Evolutionary conservation across 2,797 vertebrate species (phyloP), one percentile per base, ranked within the genome.

Genomic region (Leucoraja ocellata): DNA sequence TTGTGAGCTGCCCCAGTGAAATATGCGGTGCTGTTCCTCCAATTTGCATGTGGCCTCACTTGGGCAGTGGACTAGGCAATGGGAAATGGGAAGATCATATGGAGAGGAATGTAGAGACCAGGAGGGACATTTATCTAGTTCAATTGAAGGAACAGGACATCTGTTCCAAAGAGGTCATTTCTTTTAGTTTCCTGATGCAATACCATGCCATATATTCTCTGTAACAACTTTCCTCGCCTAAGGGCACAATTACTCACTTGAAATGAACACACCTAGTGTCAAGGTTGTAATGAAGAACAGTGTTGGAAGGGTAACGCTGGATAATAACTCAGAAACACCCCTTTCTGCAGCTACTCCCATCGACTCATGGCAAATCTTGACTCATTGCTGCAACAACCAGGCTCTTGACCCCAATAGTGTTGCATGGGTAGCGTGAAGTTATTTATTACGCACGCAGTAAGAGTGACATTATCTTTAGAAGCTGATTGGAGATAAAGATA

Each of bases 401-500:
- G 0, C 5, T 32, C 65, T 39, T 7, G 0, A 18, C 28, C 28
- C 18, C 8, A 73, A 73, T 23, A 7, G 1, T 32, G 1, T 23
- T 73, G 21, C 13, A 10, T 4, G 8, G 8, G n/a, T 46, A 11
- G 32, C 1, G 88, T 32, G 65, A 65, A 71, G 39, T 3, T 1
- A 88, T 28, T 11, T 91, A 71, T 91, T 91, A 32, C 68, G 73
- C 10, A 73, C 21, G 6, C 10, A 91, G 88, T 39, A 36, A 71
- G 88, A 74, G 88, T 91, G 65, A 46, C n/a, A 25, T 73, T 91
- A 73, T 63, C 88, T 91, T 74, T 36, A 13, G 71, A 25, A 91
- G 65, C 25, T 91, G 18, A 91, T 73, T 25, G 11, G 28, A 6
- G 63, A 88, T 5, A 36, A 76, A 84, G 81, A 84, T 84, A 68